Base-by-base conservation (phyloP, 2,113 vertebrate species). In the Narcine bancroftii region DNA sequence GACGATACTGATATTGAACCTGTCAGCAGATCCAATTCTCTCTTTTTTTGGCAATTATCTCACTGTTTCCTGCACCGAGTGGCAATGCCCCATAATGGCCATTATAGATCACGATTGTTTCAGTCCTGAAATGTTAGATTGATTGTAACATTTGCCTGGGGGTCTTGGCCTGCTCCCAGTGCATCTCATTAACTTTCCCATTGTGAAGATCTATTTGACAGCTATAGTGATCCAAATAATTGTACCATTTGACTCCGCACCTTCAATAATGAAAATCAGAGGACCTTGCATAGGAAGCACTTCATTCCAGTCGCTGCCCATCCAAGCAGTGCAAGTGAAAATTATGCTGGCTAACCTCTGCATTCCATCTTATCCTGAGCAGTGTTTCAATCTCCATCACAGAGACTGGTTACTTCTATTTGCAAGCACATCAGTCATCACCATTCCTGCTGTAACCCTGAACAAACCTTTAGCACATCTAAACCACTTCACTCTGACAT, bases 151-250 rank as follows among this genome's bases (percentile, higher is more conserved):
- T 60, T 60, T 85, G 50, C 81, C 81, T 85, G 2, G 13, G 5
- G 81, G 33, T 87, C 33, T 6, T 56, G 50, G 53, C 33, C 53
- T n/a, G 56, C 60, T 60, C 53, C 56, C n/a, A 56, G 53, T n/a
- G 39, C 33, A 60, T 60, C 81, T 87, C 81, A 36, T 87, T 87
- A 87, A 87, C 81, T 60, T 60, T 10, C 15, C 53, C 36, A 6
- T 87, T 87, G n/a, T 56, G 60, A n/a, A 39, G 15, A 63, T 87
- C n/a, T 87, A 60, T 63, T 87, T 87, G 81, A 56, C 53, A 60
- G 33, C 36, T 60, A 39, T 15, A 36, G 53, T 87, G 56, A 39
- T 63, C 53, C 81, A 87, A 63, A 60, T 87, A 21, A 87, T 60
- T 87, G 53, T 53, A 87, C 33, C 53, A 7, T 60, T 87, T 87